Evolutionary conservation across 2,888 invertebrate genomes (phyloP), one percentile per base, ranked within the genome.

Genomic region (Orthonevra nobilis): DNA sequence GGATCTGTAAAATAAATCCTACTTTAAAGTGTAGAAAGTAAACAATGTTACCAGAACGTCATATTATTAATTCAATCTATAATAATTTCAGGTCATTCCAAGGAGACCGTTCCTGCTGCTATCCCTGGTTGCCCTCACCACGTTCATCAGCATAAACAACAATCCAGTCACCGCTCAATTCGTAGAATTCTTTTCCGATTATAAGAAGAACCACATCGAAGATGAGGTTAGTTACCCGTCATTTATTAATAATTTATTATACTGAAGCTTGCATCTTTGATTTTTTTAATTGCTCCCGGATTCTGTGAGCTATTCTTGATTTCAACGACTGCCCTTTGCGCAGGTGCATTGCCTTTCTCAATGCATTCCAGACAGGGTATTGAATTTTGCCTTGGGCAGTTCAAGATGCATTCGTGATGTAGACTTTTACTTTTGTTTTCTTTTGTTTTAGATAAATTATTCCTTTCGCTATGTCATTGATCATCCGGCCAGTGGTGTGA

Each of bases 131-230:
- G n/a, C 14, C 6, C 15, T 61, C 14, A 17, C 36, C 20, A 17
- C 14, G 2, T 10, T 52, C 4, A 46, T 60, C 14, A 26, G 19
- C 12, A 20, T 44, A 0, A 15, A 9, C n/a, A n/a, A 2, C 14
- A 6, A 2, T 0, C 28, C 46, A 40, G 56, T 61, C 23, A 20
- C n/a, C 5, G 23, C 48, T 0, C 83, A 85, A 68, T 84, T 83
- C 68, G 85, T 86, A 52, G 87, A 86, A 82, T 85, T 86, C 81
- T 85, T 83, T 79, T 74, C 83, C 54, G 85, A 86, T 81, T 87
- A 85, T 81, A 86, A 84, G 69, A 85, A 86, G 79, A 85, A 85
- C 81, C 86, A 85, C 83, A 84, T 84, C 69, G 86, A 86, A 75
- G 83, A 84, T 79, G 83, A 85, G 85, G 85, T 87, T 81, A 82